Conservation (phyloP, 1,140 invertebrate genomes). For the Cydia splendana region DNA sequence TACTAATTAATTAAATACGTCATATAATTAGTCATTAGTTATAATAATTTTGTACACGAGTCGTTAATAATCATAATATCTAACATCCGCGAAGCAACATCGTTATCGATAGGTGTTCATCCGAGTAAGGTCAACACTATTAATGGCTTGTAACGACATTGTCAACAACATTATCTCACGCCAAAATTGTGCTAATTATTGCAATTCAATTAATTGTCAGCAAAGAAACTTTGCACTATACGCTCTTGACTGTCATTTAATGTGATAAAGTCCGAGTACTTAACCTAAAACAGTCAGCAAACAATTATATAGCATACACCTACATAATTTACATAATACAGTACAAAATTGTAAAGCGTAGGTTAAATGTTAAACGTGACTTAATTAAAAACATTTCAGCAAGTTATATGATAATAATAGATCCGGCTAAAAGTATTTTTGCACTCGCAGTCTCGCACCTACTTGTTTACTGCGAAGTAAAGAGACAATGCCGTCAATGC, state of each 20-base stretch:
- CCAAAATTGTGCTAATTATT: constrained; percentile 26
- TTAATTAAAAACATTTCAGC: constrained; percentile 1
- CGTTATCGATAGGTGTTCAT: constrained; percentile 37
- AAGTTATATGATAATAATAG: background rate
- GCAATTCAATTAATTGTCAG: background rate
- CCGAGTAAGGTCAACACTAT: constrained; percentile 48
- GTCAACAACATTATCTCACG: constrained; percentile 21
- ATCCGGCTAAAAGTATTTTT: background rate
- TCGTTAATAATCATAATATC: constrained; percentile 25
- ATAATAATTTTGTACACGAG: background rate
- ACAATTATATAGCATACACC: background rate
- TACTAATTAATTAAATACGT: constrained; percentile 32
- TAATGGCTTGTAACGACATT: constrained; percentile 35
- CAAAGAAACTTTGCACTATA: background rate
- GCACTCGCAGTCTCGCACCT: background rate
- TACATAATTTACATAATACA: background rate
- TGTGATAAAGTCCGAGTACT: no score
- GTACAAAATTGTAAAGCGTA: background rate
- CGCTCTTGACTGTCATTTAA: background rate
- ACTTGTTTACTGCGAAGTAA: background rate
- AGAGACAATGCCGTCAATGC: no score
- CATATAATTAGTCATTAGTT: background rate
- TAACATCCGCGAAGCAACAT: constrained; percentile 55
- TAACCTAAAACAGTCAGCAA: no score
- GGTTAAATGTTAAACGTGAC: background rate